Conservation (phyloP, 2,797 vertebrate species). For the Graptemys geographica region DNA sequence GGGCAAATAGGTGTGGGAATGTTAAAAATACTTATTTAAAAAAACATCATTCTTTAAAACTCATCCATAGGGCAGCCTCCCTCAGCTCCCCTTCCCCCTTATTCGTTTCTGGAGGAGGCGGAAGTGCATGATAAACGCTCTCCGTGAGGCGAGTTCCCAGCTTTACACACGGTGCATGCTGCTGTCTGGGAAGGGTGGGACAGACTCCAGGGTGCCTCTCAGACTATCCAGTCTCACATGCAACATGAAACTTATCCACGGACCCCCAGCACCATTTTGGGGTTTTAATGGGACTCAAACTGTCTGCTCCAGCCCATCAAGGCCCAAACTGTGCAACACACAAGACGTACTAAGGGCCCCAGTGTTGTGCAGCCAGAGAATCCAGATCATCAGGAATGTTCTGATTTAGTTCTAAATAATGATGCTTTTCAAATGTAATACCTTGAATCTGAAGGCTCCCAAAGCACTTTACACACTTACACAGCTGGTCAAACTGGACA, state of each 20-base stretch:
- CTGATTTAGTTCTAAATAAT: neutral
- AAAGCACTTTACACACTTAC: neutral
- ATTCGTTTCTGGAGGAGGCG: neutral
- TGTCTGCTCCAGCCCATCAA: neutral
- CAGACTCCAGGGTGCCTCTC: neutral
- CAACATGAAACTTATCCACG: neutral
- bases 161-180: neutral
- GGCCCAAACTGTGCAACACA: neutral
- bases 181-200: no score
- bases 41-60: neutral
- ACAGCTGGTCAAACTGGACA: neutral
- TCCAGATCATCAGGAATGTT: neutral
- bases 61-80: neutral
- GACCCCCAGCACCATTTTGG: no score
- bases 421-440: no score
- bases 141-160: fast-evolving
- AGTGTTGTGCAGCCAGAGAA: neutral
- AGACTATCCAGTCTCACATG: neutral
- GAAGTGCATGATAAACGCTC: no score
- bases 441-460: neutral
- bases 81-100: no score
- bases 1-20: no score
- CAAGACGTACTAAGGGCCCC: neutral
- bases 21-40: neutral
- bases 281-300: neutral